These are phyloP conservation scores for Euplexia lucipara DNA, from an alignment of 2,888 invertebrate genomes.

Conservation along the genomic window DNA sequence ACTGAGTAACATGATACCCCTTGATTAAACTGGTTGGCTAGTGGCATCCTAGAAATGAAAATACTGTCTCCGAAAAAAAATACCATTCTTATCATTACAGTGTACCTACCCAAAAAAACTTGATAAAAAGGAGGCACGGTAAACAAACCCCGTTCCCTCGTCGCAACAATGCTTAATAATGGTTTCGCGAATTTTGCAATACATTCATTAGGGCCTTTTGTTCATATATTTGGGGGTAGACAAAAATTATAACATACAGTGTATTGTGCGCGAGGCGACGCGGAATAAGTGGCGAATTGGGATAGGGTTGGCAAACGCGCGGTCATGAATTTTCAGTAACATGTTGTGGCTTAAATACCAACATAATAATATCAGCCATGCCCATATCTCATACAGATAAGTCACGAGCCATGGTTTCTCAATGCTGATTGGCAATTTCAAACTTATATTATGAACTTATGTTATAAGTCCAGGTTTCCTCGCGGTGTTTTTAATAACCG, in stretches of 20 bases:
- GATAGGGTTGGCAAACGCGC: slow-evolving; percentile 74
- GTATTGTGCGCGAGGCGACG: slow-evolving; percentile 83
- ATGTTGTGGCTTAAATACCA: too few relatives aligned
- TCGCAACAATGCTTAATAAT: slow-evolving; percentile 88
- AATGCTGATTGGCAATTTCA: too few relatives aligned
- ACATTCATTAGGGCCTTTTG: slow-evolving; percentile 90
- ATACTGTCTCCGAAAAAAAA: slow-evolving; percentile 23
- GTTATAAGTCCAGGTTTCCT: too few relatives aligned
- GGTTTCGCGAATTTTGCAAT: slow-evolving; percentile 87
- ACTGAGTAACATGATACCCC: too few relatives aligned
- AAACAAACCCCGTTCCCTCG: slow-evolving; percentile 61
- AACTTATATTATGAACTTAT: too few relatives aligned
- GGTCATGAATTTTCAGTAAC: neutral
- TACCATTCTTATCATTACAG: slow-evolving; percentile 9
- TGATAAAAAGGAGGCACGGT: slow-evolving; percentile 33
- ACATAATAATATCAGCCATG: too few relatives aligned
- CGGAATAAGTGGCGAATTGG: slow-evolving; percentile 83
- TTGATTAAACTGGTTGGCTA: too few relatives aligned
- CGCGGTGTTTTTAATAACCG: too few relatives aligned
- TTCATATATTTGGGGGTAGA: slow-evolving; percentile 88
- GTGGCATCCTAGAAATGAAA: too few relatives aligned
- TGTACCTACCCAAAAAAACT: slow-evolving; percentile 27
- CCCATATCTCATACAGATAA: too few relatives aligned
- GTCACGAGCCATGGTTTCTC: too few relatives aligned
- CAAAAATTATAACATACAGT: slow-evolving; percentile 91